These are phyloP conservation scores for Petaurus breviceps DNA, from an alignment of 2,113 vertebrate genomes.

Conservation along the genomic window DNA sequence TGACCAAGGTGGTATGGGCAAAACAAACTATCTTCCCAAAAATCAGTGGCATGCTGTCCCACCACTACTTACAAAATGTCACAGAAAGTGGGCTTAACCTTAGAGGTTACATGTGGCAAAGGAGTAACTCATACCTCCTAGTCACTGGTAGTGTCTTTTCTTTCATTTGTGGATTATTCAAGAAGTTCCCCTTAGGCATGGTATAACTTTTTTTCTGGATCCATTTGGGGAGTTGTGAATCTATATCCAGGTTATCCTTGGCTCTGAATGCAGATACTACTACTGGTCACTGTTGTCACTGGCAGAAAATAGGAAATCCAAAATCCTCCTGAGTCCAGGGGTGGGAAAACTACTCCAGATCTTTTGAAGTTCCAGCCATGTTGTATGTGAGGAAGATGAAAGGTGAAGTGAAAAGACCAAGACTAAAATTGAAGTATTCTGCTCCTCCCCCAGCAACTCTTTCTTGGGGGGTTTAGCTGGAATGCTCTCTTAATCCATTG, in stretches of 20 bases:
- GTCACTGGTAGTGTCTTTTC: background rate
- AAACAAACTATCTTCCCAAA: background rate
- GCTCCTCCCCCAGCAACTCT: background rate
- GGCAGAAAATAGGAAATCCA: too few relatives aligned
- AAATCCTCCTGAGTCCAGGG: background rate
- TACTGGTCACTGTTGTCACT: too few relatives aligned
- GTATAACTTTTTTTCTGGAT: too few relatives aligned
- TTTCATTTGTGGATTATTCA: background rate
- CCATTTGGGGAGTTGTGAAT: too few relatives aligned
- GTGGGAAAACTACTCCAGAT: too few relatives aligned
- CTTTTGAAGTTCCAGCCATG: background rate
- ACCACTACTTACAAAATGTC: background rate
- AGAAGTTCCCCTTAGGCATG: background rate
- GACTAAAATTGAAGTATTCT: background rate
- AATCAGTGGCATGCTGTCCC: background rate
- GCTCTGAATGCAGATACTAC: too few relatives aligned
- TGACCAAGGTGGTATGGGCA: background rate
- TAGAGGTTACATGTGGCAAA: background rate
- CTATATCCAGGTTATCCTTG: too few relatives aligned
- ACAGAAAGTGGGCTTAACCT: background rate
- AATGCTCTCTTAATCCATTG: background rate
- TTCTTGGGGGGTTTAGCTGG: background rate
- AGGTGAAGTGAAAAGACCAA: background rate
- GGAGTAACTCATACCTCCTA: background rate
- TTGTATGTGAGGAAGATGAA: background rate